These are phyloP conservation scores for Aptenodytes patagonicus DNA, from an alignment of 2,113 vertebrate species.

Conservation along the genomic window DNA sequence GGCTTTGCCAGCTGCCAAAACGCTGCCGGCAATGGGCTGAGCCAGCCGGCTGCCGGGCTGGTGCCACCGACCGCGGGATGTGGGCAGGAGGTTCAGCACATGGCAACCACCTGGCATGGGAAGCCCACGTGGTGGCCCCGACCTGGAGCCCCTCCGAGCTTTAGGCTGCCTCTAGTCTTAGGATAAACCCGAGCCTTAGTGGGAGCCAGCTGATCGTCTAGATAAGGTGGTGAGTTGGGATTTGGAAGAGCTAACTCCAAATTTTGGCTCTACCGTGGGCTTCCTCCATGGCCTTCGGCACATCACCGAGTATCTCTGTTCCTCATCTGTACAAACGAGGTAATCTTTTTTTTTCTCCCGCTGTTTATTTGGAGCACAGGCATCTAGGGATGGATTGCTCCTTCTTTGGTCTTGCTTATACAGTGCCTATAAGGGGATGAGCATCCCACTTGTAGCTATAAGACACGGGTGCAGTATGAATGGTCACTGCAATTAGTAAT, in stretches of 20 bases:
- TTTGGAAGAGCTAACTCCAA: not conserved
- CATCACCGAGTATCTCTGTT: not conserved
- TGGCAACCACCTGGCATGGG: not conserved
- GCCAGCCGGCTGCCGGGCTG: accelerated
- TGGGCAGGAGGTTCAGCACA: not conserved
- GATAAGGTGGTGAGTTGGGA: not conserved
- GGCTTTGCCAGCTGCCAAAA: not conserved
- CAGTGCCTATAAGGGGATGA: not conserved
- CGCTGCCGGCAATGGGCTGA: not conserved
- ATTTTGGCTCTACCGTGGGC: not conserved
- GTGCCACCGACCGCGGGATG: accelerated
- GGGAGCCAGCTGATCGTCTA: not conserved
- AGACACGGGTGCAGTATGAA: not conserved
- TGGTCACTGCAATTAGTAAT: not conserved
- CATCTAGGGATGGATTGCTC: not conserved
- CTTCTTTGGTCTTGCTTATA: not conserved
- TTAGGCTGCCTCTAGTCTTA: not conserved
- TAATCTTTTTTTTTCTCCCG: not conserved
- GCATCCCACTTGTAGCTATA: not conserved
- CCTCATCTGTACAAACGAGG: not conserved
- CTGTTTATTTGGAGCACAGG: not conserved
- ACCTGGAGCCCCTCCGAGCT: not conserved
- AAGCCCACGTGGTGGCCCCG: accelerated
- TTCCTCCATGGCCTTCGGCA: not conserved
- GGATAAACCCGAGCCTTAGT: not conserved